These are phyloP conservation scores for Dascillus cervinus DNA, from an alignment of 2,888 invertebrate genomes.

Conservation along the genomic window DNA sequence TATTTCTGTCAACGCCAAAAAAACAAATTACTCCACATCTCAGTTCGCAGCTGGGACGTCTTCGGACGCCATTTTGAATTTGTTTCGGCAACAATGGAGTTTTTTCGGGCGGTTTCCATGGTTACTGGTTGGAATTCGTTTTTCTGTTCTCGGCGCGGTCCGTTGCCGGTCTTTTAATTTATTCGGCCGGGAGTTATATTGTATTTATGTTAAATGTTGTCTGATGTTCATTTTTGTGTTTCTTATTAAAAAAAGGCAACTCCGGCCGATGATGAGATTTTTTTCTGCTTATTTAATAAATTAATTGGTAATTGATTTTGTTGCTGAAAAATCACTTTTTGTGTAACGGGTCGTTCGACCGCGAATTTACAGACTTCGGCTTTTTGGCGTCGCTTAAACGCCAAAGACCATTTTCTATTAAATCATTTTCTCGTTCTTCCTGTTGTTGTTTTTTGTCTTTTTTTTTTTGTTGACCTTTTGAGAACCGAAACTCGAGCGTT, in stretches of 20 bases:
- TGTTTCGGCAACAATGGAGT: constrained; percentile 37
- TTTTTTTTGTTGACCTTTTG: too few relatives aligned
- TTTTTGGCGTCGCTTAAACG: too few relatives aligned
- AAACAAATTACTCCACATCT: constrained; percentile 37
- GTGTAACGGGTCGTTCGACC: background rate
- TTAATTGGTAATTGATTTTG: constrained; percentile 11
- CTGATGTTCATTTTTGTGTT: constrained; percentile 29
- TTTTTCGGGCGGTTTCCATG: constrained; percentile 34
- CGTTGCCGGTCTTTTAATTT: constrained; percentile 32
- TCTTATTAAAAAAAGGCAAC: constrained; percentile 10
- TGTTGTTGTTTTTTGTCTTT: too few relatives aligned
- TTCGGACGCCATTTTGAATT: constrained; percentile 39
- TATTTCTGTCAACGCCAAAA: constrained; percentile 37
- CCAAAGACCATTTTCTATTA: too few relatives aligned
- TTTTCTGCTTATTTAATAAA: constrained; percentile 12
- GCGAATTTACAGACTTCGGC: background rate
- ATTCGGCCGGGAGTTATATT: constrained; percentile 32
- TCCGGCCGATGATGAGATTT: constrained; percentile 8
- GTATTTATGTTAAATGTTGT: constrained; percentile 34
- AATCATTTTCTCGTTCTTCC: too few relatives aligned
- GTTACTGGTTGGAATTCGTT: constrained; percentile 35
- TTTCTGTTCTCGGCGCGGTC: constrained; percentile 29
- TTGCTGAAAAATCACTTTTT: background rate
- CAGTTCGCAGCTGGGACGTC: constrained; percentile 32
- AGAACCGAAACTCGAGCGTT: too few relatives aligned